These are phyloP conservation scores for Zaprionus obscuricornis DNA, from an alignment of 2,888 invertebrate species.

Conservation along the genomic window DNA sequence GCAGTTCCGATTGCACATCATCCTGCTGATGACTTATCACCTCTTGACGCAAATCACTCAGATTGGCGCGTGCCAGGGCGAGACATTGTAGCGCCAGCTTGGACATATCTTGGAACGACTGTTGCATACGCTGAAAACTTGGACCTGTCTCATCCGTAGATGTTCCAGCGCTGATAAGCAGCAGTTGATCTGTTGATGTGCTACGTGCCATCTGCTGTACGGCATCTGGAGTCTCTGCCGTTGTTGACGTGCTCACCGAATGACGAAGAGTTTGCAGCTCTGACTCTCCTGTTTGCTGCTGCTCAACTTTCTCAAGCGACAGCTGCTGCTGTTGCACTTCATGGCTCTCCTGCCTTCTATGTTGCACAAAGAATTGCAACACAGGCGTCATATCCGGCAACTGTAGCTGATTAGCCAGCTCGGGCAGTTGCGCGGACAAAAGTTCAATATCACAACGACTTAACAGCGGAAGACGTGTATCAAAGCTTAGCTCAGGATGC, in stretches of 20 bases:
- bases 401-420: constrained; percentile 87
- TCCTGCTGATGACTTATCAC: constrained; percentile 84
- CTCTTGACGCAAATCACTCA: constrained; percentile 85
- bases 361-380: constrained; percentile 89
- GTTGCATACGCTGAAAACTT: constrained; percentile 87
- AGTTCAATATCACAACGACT: constrained; percentile 86
- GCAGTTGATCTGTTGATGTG: constrained; percentile 75
- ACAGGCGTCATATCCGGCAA: constrained; percentile 88
- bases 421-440: constrained; percentile 87
- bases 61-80: constrained; percentile 86
- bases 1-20: constrained; percentile 84
- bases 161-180: constrained; percentile 79
- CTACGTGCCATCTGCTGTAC: constrained; percentile 68
- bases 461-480: constrained; percentile 88
- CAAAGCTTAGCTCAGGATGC: constrained; percentile 89
- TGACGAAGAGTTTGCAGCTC: constrained; percentile 67
- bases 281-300: constrained; percentile 54
- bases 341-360: constrained; percentile 63
- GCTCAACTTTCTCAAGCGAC: constrained; percentile 17
- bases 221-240: too few species aligned
- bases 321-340: constrained; percentile 43
- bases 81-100: constrained; percentile 85
- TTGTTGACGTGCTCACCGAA: constrained; percentile 75
- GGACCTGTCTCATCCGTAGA: constrained; percentile 85
- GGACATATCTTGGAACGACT: constrained; percentile 83